Base-by-base conservation (phyloP, 2,888 invertebrate species). In the Mechanitis messenoides region DNA sequence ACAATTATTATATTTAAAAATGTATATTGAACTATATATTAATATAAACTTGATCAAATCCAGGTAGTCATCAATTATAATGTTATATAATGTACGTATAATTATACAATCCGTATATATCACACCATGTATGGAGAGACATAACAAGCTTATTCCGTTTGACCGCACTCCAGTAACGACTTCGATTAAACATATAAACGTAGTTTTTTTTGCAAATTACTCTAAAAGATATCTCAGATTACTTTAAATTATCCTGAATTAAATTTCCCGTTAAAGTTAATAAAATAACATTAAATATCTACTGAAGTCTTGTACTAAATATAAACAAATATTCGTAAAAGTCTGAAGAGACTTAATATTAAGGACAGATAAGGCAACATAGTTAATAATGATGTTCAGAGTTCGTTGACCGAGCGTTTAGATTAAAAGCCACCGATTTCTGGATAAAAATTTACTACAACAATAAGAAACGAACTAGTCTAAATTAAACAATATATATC, bases 101-200 rank as follows among this genome's bases (percentile, higher is more conserved):
- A 68, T 69, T 69, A 59, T 62, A 64, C 62, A 63, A 69, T 68
- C 64, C 55, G 66, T 62, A 69, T 67, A 70, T 66, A 67, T 69
- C 54, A 47, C 57, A 57, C 69, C 68, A 57, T 69, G 55, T 67
- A 68, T 56, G 69, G 68, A 35, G 55, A 68, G 58, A 58, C 61
- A 59, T 63, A 63, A 61, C 58, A 73, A 73, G 72, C 71, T 72
- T 69, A 71, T 71, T 72, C 72, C 62, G 73, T 72, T 72, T 66
- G 66, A 71, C 71, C 71, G 69, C 72, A 70, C 70, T 72, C 69
- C 60, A 61, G 58, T 57, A 53, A 59, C 58, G 56, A 55, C 55
- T 35, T 57, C n/a, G 38, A 53, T 33, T 50, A 31, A 50, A 31
- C 11, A 9, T 31, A 31, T 50, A 50, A 50, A 31, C 50, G 28